phyloP scores from a whole-genome alignment of 1,140 invertebrate species.

The Drosophila erecta region DNA sequence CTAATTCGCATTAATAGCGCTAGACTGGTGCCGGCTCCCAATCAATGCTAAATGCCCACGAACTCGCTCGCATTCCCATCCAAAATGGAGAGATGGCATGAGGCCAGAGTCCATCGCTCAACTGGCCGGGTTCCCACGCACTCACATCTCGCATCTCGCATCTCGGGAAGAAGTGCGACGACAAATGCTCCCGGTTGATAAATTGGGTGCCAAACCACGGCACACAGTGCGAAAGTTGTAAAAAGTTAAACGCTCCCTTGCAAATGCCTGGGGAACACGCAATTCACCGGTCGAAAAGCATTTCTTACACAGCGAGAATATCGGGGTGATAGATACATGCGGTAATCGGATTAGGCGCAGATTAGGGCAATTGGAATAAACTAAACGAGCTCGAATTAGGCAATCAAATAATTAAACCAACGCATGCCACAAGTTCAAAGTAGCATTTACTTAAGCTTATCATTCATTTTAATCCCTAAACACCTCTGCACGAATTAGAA shows the following conservation, averaged over 20 bases:
- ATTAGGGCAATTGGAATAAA: constrained; percentile 21
- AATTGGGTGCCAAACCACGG: constrained; percentile 74
- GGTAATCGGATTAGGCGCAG: constrained; percentile 29
- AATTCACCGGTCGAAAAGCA: constrained; percentile 19
- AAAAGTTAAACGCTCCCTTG: constrained; percentile 77
- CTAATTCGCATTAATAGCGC: constrained; percentile 75
- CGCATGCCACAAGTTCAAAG: constrained; percentile 3
- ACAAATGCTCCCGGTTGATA: constrained; percentile 67
- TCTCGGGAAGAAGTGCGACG: constrained; percentile 54
- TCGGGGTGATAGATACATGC: constrained; percentile 23
- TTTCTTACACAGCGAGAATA: constrained; percentile 38
- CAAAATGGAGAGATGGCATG: not conserved
- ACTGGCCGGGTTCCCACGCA: constrained; percentile 70
- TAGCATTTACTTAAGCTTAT: not conserved
- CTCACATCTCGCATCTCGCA: constrained; percentile 30
- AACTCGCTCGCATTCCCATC: not conserved
- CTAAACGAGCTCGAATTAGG: constrained; percentile 29
- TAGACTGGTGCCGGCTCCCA: constrained; percentile 62
- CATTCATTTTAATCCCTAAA: not conserved
- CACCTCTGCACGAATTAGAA: not conserved
- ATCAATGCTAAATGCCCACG: constrained; percentile 32
- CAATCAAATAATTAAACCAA: constrained; percentile 18
- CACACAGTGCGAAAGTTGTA: constrained; percentile 64
- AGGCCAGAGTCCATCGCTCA: constrained; percentile 34
- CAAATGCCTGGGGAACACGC: constrained; percentile 63